phyloP scores from a whole-genome alignment of 2,888 invertebrate species.

The Acleris cristana region DNA sequence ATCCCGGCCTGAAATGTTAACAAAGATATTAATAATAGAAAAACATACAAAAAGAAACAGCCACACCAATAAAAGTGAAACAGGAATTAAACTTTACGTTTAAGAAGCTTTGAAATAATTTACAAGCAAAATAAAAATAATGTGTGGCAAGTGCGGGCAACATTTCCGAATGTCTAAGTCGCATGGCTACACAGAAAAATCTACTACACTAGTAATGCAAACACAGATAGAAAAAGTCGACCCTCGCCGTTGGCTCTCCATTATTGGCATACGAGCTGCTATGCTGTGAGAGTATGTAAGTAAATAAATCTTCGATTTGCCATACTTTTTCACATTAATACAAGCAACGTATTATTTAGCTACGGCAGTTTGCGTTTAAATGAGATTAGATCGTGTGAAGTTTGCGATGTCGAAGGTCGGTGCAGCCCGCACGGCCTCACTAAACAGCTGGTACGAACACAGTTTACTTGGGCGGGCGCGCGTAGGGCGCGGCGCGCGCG shows the following conservation, averaged over 20 bases:
- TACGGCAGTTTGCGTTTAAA: too few species aligned
- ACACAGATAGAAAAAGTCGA: too few species aligned
- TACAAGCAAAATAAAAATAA: slow-evolving; percentile 33
- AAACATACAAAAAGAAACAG: slow-evolving; percentile 31
- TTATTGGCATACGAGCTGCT: too few species aligned
- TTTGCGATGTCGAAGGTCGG: too few species aligned
- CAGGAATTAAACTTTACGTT: slow-evolving; percentile 21
- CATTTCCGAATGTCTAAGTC: slow-evolving; percentile 3
- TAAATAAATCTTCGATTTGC: too few species aligned
- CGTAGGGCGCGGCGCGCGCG: slow-evolving; percentile 66
- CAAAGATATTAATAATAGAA: slow-evolving; percentile 20
- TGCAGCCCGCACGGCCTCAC: slow-evolving; percentile 33
- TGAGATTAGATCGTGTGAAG: too few species aligned
- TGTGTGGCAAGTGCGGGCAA: slow-evolving; percentile 32
- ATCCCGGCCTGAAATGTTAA: slow-evolving; percentile 46
- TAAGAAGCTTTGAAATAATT: slow-evolving; percentile 15
- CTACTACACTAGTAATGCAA: too few species aligned
- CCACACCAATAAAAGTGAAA: slow-evolving; percentile 34
- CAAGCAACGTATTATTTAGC: too few species aligned
- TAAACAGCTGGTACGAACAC: slow-evolving; percentile 42
- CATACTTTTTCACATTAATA: too few species aligned
- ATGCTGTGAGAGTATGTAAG: too few species aligned
- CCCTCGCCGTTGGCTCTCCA: too few species aligned
- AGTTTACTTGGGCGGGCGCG: slow-evolving; percentile 69
- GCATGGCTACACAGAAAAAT: background rate